phyloP scores from a whole-genome alignment of 2,888 invertebrate species.

The Ectemnius cavifrons region DNA sequence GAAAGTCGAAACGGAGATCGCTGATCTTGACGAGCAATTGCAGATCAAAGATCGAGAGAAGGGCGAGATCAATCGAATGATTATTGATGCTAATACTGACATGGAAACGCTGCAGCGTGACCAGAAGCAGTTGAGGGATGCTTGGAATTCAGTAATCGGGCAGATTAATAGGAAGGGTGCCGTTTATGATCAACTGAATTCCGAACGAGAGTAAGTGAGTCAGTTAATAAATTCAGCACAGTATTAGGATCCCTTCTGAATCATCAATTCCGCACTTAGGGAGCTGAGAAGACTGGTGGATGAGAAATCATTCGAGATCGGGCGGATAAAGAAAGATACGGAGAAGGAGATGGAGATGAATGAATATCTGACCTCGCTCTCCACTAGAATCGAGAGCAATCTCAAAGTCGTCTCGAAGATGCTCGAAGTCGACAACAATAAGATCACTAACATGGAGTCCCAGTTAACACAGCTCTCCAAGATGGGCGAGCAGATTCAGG shows the following conservation, averaged over 20 bases:
- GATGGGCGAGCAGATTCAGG: conserved; percentile 82
- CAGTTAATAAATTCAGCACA: neutral
- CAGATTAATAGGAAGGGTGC: conserved; percentile 85
- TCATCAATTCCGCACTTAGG: conserved; percentile 9
- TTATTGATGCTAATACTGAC: conserved; percentile 86
- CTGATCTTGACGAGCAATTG: conserved; percentile 83
- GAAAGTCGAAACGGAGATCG: conserved; percentile 84
- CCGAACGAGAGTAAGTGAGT: conserved; percentile 81
- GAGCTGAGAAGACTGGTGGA: conserved; percentile 80
- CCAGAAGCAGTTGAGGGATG: conserved; percentile 83
- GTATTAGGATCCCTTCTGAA: too few relatives aligned
- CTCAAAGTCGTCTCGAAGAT: conserved; percentile 72
- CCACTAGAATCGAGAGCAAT: conserved; percentile 81
- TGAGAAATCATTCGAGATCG: conserved; percentile 81
- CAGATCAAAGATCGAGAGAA: conserved; percentile 83
- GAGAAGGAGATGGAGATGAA: conserved; percentile 84
- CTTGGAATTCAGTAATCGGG: conserved; percentile 87
- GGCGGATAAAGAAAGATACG: conserved; percentile 83
- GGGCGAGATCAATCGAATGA: conserved; percentile 80
- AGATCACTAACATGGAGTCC: conserved; percentile 79
- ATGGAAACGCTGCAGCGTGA: conserved; percentile 86
- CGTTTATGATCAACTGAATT: conserved; percentile 81
- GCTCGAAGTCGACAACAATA: conserved; percentile 80
- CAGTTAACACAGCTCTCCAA: conserved; percentile 81
- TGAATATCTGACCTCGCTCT: conserved; percentile 82